Evolutionary conservation across 2,888 invertebrate species (phyloP).

Genomic region (Eurytoma adleriae): DNA sequence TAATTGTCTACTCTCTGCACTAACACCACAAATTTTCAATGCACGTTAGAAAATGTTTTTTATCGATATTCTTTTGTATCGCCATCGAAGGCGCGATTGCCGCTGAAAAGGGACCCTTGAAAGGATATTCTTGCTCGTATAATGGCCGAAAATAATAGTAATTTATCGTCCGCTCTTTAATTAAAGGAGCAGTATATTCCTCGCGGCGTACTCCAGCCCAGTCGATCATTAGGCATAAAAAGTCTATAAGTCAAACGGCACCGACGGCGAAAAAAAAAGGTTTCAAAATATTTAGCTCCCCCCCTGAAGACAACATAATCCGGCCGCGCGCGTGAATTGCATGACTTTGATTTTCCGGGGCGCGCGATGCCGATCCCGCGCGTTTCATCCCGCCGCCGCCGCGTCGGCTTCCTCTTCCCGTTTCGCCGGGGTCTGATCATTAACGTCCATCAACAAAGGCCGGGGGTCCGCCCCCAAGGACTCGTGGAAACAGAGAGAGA

Average conservation of each 20-base stretch:
- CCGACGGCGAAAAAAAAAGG: not conserved
- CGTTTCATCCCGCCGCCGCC: slow-evolving; percentile 37
- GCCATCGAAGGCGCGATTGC: no score
- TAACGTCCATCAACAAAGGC: slow-evolving; percentile 60
- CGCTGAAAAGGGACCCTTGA: no score
- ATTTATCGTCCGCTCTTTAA: no score
- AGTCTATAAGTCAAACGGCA: slow-evolving; percentile 22
- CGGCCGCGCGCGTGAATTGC: slow-evolving; percentile 18
- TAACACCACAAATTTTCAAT: no score
- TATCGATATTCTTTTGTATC: no score
- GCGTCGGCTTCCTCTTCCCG: slow-evolving; percentile 16
- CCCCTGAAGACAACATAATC: not conserved
- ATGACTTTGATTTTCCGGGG: slow-evolving; percentile 41
- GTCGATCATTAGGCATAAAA: not conserved
- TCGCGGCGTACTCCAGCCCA: no score
- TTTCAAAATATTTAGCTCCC: slow-evolving; percentile 41
- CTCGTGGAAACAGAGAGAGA: slow-evolving; percentile 40
- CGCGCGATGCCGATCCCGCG: not conserved
- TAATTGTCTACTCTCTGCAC: no score
- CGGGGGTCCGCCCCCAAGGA: slow-evolving; percentile 53
- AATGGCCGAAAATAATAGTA: no score
- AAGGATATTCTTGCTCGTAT: no score
- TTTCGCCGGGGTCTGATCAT: slow-evolving; percentile 55
- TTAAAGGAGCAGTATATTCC: no score
- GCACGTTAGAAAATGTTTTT: no score